Evolutionary conservation across 1,140 invertebrate species (phyloP), one percentile per base, ranked within the genome.

Genomic region (Drosophila nikananu): DNA sequence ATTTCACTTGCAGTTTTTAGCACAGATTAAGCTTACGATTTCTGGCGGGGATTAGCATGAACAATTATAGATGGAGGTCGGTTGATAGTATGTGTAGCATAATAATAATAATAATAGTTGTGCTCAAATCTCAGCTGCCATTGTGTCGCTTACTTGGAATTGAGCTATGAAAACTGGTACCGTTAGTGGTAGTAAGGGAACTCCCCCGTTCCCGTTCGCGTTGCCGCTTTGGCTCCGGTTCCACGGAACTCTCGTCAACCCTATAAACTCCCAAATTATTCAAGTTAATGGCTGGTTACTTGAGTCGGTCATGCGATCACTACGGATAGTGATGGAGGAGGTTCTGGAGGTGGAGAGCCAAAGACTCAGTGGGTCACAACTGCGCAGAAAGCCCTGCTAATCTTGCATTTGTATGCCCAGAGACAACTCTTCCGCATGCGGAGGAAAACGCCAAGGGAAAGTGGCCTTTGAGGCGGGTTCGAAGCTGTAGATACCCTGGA

Each of bases 1-100:
- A 86, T 89, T 89, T 89, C 86, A 89, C 86, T 89, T 89, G 86
- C 86, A 89, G 82, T 89, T 89, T 89, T 90, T 79, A 68, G 54
- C 65, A 57, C 76, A 77, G 76, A 78, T 78, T 74, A 74, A 74
- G 71, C 71, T 78, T 70, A 66, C 51, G 68, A 74, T 90, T 73
- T 89, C 79, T 87, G 75, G 61, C 37, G 51, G 75, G 70, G 84
- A 89, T 89, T 89, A 89, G 81, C 86, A 63, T 76, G 86, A 73
- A 65, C 82, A 89, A 86, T 89, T 89, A 81, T 77, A 89, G 86
- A 89, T 89, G 86, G 86, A 89, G 86, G 86, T 80, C 86, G 83
- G 70, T 41, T 70, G 83, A 86, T 86, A 84, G 58, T 61, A 27
- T 35, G 35, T 25, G 27, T 55, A 78, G 35, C 32, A 57, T n/a